Percentiles rank a stretch among this genome's conserved stretches.
These are phyloP conservation scores for Steinernema hermaphroditum DNA, from an alignment of 2,888 invertebrate genomes.

Conservation along the genomic window DNA sequence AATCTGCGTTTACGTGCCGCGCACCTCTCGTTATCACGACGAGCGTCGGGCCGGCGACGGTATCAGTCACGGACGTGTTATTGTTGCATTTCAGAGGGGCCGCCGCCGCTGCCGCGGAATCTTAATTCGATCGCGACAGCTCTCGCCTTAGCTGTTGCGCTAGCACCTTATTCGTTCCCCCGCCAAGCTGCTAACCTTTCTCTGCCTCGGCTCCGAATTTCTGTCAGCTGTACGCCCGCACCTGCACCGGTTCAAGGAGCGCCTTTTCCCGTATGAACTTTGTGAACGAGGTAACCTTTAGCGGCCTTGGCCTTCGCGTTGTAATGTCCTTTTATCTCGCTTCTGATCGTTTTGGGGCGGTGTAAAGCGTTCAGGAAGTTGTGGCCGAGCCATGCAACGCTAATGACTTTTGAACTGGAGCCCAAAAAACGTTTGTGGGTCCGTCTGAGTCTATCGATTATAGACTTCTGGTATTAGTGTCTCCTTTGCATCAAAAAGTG, in stretches of 20 bases:
- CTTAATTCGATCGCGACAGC: not conserved
- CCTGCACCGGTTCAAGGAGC: not conserved
- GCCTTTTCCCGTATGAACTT: not conserved
- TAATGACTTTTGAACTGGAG: not conserved
- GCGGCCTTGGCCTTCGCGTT: not conserved
- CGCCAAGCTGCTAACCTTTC: conserved; percentile 3
- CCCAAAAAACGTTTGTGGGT: too few relatives aligned
- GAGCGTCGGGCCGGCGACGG: too few relatives aligned
- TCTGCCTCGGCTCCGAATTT: conserved; percentile 9
- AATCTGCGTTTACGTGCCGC: too few relatives aligned
- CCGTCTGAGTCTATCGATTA: too few relatives aligned
- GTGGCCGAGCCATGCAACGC: not conserved
- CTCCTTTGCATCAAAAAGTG: too few relatives aligned
- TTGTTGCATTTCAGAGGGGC: not conserved
- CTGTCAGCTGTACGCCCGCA: conserved; percentile 17
- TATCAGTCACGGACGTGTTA: too few relatives aligned
- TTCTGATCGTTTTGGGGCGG: not conserved
- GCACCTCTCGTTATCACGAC: too few relatives aligned
- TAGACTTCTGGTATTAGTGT: too few relatives aligned
- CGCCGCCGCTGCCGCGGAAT: not conserved
- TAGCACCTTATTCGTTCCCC: too few relatives aligned
- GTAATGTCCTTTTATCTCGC: not conserved
- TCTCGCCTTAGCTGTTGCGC: not conserved
- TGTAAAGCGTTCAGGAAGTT: not conserved
- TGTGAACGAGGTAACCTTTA: not conserved